A percentile compares a stretch with the other conserved stretches of the same genome.
These are phyloP conservation scores for Stictonetta naevosa DNA, from an alignment of 2,113 vertebrate genomes.

Conservation along the genomic window DNA sequence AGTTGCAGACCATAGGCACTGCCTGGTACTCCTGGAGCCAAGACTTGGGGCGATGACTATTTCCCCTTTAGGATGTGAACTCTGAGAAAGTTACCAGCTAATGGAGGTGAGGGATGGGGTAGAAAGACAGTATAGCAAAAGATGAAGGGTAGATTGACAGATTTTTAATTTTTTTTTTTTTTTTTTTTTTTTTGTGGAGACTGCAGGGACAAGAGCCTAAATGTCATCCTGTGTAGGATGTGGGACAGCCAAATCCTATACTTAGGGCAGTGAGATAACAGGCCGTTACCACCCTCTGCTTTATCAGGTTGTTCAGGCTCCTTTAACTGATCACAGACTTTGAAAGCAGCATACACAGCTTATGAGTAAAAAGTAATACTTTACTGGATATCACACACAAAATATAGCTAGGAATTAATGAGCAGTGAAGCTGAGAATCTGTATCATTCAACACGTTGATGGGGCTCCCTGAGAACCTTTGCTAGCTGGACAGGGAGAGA, in stretches of 20 bases:
- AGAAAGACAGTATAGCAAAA: neutral
- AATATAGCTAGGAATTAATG: neutral
- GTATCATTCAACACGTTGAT: neutral
- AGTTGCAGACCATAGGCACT: neutral
- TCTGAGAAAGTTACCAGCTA: neutral
- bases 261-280: no score
- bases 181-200: neutral
- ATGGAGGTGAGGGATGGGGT: neutral
- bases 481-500: neutral
- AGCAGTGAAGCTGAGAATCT: neutral
- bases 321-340: no score
- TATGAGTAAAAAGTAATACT: neutral
- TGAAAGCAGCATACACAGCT: neutral
- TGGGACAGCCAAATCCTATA: no score
- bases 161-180: neutral
- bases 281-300: no score
- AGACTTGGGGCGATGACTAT: neutral
- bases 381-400: neutral
- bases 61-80: neutral
- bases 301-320: no score
- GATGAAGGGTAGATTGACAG: neutral
- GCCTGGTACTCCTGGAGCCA: neutral
- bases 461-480: neutral
- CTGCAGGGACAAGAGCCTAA: neutral
- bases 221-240: neutral